Evolutionary conservation across 2,797 vertebrate genomes (phyloP).

Genomic region (Pseudomugil tenellus): DNA sequence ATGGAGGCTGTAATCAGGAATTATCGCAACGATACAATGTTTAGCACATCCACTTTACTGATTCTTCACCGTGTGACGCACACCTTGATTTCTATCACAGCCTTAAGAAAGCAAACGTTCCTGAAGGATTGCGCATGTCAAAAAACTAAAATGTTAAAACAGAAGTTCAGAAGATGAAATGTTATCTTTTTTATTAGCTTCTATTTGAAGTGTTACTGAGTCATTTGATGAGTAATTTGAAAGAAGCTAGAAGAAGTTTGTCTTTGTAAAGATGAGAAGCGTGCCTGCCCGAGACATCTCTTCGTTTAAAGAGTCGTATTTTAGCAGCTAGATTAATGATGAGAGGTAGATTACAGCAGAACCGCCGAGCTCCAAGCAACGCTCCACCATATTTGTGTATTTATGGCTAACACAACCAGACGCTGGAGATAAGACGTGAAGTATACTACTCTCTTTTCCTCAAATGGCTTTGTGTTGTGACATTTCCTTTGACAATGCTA

Average conservation of each 20-base stretch:
- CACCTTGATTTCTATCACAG: slow-evolving; percentile 39
- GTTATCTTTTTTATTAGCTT: slow-evolving; percentile 14
- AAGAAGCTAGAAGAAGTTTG: slow-evolving; percentile 7
- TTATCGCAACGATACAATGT: slow-evolving; percentile 31
- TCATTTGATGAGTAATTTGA: slow-evolving; percentile 16
- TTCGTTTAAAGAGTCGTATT: slow-evolving; percentile 2
- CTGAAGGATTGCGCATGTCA: slow-evolving; percentile 43
- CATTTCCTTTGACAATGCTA: slow-evolving; percentile 1
- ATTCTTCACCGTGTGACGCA: slow-evolving; percentile 51
- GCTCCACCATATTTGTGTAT: not conserved
- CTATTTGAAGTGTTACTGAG: not conserved
- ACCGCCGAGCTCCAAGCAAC: not conserved
- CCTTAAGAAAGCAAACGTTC: slow-evolving; percentile 49
- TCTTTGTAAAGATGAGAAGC: slow-evolving; percentile 22
- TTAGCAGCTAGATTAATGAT: slow-evolving; percentile 13
- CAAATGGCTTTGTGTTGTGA: slow-evolving; percentile 4
- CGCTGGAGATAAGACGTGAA: not conserved
- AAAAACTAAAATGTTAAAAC: slow-evolving; percentile 44
- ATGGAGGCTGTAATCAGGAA: slow-evolving; percentile 29
- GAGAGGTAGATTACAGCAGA: slow-evolving; percentile 3
- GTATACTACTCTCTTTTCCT: not conserved
- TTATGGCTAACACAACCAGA: not conserved
- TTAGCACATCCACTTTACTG: slow-evolving; percentile 16
- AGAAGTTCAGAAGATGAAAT: slow-evolving; percentile 38
- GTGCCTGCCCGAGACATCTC: slow-evolving; percentile 7